Conservation (phyloP, 1,140 invertebrate genomes). For the Drosophila nasuta region DNA sequence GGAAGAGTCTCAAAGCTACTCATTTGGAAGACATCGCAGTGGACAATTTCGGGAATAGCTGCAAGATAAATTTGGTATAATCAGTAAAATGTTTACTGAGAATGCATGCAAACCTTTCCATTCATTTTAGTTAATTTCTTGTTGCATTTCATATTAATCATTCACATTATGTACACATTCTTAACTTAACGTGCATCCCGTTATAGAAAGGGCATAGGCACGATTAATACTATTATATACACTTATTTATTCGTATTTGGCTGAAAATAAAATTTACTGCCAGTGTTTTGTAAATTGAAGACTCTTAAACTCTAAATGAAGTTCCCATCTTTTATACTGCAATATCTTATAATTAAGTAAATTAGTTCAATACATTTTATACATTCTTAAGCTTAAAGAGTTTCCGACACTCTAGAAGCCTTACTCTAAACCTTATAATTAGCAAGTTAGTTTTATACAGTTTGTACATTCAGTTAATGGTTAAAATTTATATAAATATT, state of each 20-base stretch:
- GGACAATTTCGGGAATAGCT: constrained; percentile 91
- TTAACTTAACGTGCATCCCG: constrained; percentile 1
- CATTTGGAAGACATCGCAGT: constrained; percentile 90
- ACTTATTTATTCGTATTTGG: neutral
- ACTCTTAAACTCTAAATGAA: neutral
- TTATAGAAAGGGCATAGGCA: constrained; percentile 1
- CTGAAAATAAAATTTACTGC: neutral
- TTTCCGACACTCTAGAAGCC: too few relatives aligned
- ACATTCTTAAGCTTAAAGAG: neutral
- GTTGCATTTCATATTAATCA: constrained; percentile 12
- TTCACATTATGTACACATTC: constrained; percentile 2
- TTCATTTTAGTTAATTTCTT: constrained; percentile 4
- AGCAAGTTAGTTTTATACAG: neutral
- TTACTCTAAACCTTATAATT: neutral
- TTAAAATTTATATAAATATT: too few relatives aligned
- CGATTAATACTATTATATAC: neutral
- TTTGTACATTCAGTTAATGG: neutral
- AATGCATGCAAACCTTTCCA: neutral
- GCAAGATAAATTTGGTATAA: constrained; percentile 67
- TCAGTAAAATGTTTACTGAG: neutral
- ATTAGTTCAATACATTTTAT: neutral
- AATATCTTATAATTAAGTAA: neutral
- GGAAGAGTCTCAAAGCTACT: constrained; percentile 91
- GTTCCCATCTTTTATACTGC: too few relatives aligned
- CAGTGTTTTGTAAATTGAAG: neutral